A percentile compares a stretch with the other conserved stretches of the same genome.
These are phyloP conservation scores for Alitta virens DNA, from an alignment of 2,888 invertebrate genomes.

Conservation along the genomic window DNA sequence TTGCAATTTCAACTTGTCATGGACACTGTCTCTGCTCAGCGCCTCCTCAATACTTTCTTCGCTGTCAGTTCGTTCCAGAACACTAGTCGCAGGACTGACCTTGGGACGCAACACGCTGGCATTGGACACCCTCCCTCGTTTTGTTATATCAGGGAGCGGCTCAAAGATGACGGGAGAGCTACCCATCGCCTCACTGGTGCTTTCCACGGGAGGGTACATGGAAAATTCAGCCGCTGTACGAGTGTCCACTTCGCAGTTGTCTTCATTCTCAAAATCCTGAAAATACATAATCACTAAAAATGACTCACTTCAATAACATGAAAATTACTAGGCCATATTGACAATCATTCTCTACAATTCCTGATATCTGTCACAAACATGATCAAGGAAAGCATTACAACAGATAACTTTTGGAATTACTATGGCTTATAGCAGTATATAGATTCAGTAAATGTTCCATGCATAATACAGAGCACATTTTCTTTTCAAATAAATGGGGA, in stretches of 20 bases:
- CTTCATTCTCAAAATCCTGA: slow-evolving; percentile 24
- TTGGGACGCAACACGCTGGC: slow-evolving; percentile 17
- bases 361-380: too few species aligned
- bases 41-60: slow-evolving; percentile 19
- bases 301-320: too few species aligned
- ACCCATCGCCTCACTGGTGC: slow-evolving; percentile 22
- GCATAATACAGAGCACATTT: too few species aligned
- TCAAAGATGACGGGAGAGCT: slow-evolving; percentile 34
- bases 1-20: slow-evolving; percentile 21
- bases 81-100: slow-evolving; percentile 2
- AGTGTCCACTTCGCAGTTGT: slow-evolving; percentile 18
- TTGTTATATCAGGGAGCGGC: slow-evolving; percentile 46
- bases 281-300: too few species aligned
- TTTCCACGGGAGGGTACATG: slow-evolving; percentile 30
- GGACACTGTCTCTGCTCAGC: neutral
- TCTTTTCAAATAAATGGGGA: too few species aligned
- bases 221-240: slow-evolving; percentile 24
- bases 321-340: too few species aligned
- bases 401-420: too few species aligned
- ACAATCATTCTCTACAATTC: too few species aligned
- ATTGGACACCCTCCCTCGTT: slow-evolving; percentile 4
- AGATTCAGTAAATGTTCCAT: too few species aligned
- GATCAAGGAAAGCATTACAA: too few species aligned
- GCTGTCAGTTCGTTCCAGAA: slow-evolving; percentile 12
- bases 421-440: too few species aligned